These are phyloP conservation scores for Cecropterus lyciades DNA, from an alignment of 1,140 invertebrate species.

Conservation along the genomic window DNA sequence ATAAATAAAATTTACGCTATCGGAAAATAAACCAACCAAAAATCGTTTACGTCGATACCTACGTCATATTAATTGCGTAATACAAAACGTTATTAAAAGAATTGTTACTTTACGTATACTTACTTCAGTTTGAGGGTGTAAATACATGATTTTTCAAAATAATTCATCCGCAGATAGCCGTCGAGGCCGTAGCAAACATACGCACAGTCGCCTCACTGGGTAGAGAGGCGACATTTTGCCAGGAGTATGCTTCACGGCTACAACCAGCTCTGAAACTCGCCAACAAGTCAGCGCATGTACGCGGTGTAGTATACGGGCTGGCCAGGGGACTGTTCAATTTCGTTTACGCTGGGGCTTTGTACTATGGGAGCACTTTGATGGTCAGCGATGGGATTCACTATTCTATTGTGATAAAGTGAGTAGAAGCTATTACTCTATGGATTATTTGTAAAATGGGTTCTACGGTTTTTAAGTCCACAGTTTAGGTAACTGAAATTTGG, in stretches of 20 bases:
- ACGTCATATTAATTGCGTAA: too few species aligned
- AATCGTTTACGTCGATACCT: too few species aligned
- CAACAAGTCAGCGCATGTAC: slow-evolving; percentile 40
- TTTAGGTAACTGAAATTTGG: too few species aligned
- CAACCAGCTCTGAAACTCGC: slow-evolving; percentile 36
- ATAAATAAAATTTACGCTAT: too few species aligned
- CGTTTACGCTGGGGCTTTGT: slow-evolving; percentile 44
- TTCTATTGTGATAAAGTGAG: slow-evolving; percentile 41
- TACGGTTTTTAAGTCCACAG: too few species aligned
- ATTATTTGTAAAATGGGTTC: too few species aligned
- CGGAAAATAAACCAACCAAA: too few species aligned
- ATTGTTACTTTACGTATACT: too few species aligned
- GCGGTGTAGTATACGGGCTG: slow-evolving; percentile 41
- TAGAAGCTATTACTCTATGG: too few species aligned
- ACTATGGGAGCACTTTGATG: slow-evolving; percentile 44
- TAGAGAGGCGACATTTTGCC: slow-evolving; percentile 39
- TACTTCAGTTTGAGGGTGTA: too few species aligned
- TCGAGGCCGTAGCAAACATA: slow-evolving; percentile 46
- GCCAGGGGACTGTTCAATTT: slow-evolving; percentile 47
- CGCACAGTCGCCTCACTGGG: slow-evolving; percentile 48
- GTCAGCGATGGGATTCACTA: slow-evolving; percentile 42
- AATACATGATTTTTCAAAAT: too few species aligned
- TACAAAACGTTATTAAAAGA: too few species aligned
- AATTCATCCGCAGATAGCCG: slow-evolving; percentile 39
- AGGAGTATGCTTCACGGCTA: slow-evolving; percentile 40